Evolutionary conservation across 2,113 vertebrate genomes (phyloP), one percentile per base, ranked within the genome.

Genomic region (Pelecanus crispus): DNA sequence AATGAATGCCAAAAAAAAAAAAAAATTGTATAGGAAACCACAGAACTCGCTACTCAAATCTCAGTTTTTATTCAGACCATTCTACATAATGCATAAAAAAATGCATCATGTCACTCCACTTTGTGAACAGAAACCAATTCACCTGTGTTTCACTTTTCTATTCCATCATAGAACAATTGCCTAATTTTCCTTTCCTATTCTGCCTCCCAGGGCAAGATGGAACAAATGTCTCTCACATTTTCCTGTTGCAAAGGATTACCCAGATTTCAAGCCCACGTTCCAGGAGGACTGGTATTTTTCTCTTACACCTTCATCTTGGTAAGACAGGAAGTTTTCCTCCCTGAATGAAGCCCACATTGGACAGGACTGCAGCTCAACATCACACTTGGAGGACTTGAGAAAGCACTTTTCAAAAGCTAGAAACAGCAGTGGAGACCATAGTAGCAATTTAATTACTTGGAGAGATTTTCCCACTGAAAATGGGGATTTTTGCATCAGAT

Each of bases 401-500:
- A 95, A 61, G 49, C 2, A 4, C 45, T 74, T 73, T 63, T 59
- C 47, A 83, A 72, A 90, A 78, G n/a, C 79, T n/a, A 67, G 25
- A 47, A 88, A 62, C 17, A 20, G 82, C 45, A 77, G 45, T 0
- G 0, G 66, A 90, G 75, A 52, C 31, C 0, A 1, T 0, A 38
- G 55, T 2, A 74, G n/a, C 59, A 66, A 45, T 7, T 19, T 18
- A 40, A 62, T 17, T 56, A 72, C 70, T 21, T 19, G 45, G 18
- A 36, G 45, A 53, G 36, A 11, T 73, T 56, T 56, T 45, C 24
- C 58, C 31, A 61, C 5, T 34, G 79, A 73, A 36, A 77, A 50
- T 0, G 1, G 45, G 16, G 5, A 49, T 20, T 83, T 89, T 58
- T 29, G 52, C 47, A 80, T 70, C 20, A 47, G 34, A 38, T 49